Conservation (phyloP, 2,888 invertebrate species). For the Heliothis peltigera region DNA sequence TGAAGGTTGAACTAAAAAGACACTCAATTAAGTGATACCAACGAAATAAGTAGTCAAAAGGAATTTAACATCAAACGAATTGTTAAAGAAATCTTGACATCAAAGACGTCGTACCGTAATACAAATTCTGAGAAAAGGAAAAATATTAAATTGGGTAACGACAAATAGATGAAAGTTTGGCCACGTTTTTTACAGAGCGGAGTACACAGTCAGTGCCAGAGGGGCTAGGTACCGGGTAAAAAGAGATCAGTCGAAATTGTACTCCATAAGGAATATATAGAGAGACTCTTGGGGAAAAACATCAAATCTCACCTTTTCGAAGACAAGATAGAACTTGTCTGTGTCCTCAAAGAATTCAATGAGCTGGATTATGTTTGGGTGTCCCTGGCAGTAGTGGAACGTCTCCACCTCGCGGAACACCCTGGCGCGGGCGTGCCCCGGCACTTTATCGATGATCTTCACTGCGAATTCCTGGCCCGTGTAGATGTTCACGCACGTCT, state of each 20-base stretch:
- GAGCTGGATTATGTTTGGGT: constrained; percentile 99
- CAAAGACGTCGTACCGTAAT: constrained; percentile 10
- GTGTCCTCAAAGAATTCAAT: constrained; percentile 99
- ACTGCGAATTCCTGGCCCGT: constrained; percentile 98
- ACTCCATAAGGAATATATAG: neutral
- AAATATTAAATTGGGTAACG: constrained; percentile 15
- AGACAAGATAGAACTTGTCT: constrained; percentile 98
- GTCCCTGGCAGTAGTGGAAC: constrained; percentile 99
- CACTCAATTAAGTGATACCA: constrained; percentile 5
- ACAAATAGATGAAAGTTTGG: constrained; percentile 13
- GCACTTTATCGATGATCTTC: constrained; percentile 98
- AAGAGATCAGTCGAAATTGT: neutral
- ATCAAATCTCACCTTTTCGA: constrained; percentile 97
- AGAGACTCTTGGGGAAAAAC: no score
- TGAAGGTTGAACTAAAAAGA: neutral
- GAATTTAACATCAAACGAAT: constrained; percentile 19
- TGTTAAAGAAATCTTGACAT: constrained; percentile 13
- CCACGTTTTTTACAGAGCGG: constrained; percentile 1
- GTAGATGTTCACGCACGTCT: constrained; percentile 97
- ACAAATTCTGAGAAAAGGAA: constrained; percentile 5
- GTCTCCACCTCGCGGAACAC: constrained; percentile 99
- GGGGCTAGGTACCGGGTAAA: neutral
- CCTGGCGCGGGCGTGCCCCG: constrained; percentile 97
- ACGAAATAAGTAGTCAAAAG: constrained; percentile 12
- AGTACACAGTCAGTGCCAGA: neutral